Base-by-base conservation (phyloP, 2,113 vertebrate genomes). In the Leptosomus discolor region DNA sequence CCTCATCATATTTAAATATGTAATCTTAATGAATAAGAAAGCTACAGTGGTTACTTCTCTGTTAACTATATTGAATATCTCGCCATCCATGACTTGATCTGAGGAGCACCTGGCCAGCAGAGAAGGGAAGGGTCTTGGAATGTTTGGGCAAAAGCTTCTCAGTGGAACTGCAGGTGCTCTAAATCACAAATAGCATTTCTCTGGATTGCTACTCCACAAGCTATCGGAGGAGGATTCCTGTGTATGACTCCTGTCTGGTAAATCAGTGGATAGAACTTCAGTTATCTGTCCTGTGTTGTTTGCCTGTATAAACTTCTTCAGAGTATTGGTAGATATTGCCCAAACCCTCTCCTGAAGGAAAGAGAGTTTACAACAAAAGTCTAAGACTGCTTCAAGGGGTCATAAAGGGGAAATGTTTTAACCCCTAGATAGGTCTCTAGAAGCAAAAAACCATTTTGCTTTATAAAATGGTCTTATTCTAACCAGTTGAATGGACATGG, bases 51-150 rank as follows among this genome's bases (percentile, higher is more conserved):
- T 51, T 75, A n/a, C 56, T 89, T 61, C 7, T 53, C 29, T 56
- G 15, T 51, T 73, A 23, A 41, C 8, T 19, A 0, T 24, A 12
- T 43, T 34, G 27, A 58, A 0, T 43, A 27, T 37, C 32, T 90
- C 1, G 1, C 27, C 43, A 12, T 27, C 26, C 1, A 0, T n/a
- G 60, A 74, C 39, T 5, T 64, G 22, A 41, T 41, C 37, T 1
- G 4, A 60, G 71, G 39, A 80, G 37, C 3, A 0, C 57, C 48
- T 67, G 24, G 21, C 24, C 48, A n/a, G 57, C 37, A 24, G 67
- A 87, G n/a, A 92, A 73, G 4, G 20, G 36, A 70, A 65, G 2
- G 3, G 11, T 57, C 27, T 76, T 60, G 36, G 23, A 57, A 43
- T 43, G 3, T 77, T 11, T 63, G 39, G 53, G 32, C 15, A 2